Evolutionary conservation across 2,888 invertebrate species (phyloP).

Genomic region (Diploptera punctata): DNA sequence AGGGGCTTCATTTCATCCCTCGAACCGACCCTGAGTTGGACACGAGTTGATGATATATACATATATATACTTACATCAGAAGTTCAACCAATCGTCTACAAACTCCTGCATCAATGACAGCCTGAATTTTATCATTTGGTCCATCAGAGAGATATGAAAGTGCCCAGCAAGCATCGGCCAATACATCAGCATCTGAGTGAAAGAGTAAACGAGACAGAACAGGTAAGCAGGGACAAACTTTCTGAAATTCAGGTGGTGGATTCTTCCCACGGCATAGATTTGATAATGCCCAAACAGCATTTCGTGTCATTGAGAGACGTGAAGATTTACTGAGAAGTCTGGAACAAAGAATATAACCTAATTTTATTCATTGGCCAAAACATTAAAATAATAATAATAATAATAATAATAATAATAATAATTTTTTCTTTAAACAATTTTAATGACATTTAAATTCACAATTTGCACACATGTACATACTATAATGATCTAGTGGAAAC

Average conservation of each 20-base stretch:
- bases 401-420: no score
- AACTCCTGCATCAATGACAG: constrained; percentile 95
- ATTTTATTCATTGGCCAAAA: no score
- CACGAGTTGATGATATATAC: no score
- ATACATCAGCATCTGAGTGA: constrained; percentile 86
- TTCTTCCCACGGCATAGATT: constrained; percentile 98
- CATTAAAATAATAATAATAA: no score
- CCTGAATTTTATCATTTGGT: constrained; percentile 97
- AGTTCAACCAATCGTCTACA: constrained; percentile 78
- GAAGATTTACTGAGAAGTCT: constrained; percentile 84
- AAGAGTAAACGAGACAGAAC: constrained; percentile 87
- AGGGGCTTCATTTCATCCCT: no score
- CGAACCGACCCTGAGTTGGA: no score
- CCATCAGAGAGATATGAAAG: constrained; percentile 96
- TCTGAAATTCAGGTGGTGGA: constrained; percentile 90
- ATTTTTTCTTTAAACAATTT: no score
- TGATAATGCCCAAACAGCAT: constrained; percentile 98
- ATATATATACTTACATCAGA: constrained; percentile 64
- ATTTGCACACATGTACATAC: no score
- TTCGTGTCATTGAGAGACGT: constrained; percentile 88
- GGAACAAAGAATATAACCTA: no score
- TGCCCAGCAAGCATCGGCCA: constrained; percentile 97
- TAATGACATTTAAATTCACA: no score
- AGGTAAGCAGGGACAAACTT: constrained; percentile 82
- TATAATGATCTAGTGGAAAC: no score